phyloP scores from a whole-genome alignment of 2,113 vertebrate species.

The Menidia beryllina region DNA sequence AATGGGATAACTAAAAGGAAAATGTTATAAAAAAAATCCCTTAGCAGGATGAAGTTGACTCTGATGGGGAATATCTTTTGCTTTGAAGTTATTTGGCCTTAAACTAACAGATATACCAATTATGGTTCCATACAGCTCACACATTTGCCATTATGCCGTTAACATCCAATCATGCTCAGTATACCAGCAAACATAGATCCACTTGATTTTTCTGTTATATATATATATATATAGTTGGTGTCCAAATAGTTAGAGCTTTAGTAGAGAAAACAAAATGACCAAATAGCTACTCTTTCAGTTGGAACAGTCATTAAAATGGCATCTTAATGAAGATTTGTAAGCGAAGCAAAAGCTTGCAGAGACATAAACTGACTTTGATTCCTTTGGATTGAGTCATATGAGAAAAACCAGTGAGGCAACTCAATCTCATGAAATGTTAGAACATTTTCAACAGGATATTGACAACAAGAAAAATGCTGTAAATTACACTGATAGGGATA shows the following conservation, averaged over 20 bases:
- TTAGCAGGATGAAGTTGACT: too few relatives aligned
- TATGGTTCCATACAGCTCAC: too few relatives aligned
- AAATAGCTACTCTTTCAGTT: background rate
- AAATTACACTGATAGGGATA: background rate
- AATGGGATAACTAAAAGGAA: too few relatives aligned
- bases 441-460: background rate
- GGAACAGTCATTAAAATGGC: background rate
- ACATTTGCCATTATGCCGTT: background rate
- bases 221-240: background rate
- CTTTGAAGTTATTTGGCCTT: too few relatives aligned
- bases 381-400: background rate
- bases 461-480: background rate
- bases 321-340: constrained; percentile 7
- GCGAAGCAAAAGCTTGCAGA: background rate
- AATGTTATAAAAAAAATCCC: too few relatives aligned
- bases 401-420: background rate
- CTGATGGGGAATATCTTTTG: too few relatives aligned
- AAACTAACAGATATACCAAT: too few relatives aligned
- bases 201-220: background rate
- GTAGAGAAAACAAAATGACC: background rate
- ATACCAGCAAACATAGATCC: background rate
- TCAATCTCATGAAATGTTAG: too few relatives aligned
- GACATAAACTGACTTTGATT: background rate
- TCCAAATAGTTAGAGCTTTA: background rate
- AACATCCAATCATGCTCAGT: background rate